These are phyloP conservation scores for Drosophila mayaguana DNA, from an alignment of 2,888 invertebrate species.

Conservation along the genomic window DNA sequence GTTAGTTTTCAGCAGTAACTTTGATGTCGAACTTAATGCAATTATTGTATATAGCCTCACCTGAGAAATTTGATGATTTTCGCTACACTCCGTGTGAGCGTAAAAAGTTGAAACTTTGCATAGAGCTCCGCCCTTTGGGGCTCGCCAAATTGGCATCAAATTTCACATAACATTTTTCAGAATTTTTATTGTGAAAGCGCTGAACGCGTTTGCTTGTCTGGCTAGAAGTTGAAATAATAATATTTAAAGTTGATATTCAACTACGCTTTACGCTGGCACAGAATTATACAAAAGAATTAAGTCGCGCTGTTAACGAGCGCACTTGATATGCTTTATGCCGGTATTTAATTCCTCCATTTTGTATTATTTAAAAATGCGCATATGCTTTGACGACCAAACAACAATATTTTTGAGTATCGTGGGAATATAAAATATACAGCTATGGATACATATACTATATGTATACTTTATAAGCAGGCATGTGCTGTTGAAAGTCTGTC, in stretches of 20 bases:
- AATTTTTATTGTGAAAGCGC: not conserved
- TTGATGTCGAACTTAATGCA: not conserved
- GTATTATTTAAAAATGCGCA: constrained; percentile 53
- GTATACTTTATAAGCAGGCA: not conserved
- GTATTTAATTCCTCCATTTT: constrained; percentile 3
- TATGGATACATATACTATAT: not conserved
- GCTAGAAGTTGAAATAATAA: not conserved
- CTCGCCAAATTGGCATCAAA: not conserved
- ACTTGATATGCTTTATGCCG: constrained; percentile 2
- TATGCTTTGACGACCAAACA: constrained; percentile 32
- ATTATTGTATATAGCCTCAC: not conserved
- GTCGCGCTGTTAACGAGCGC: not conserved
- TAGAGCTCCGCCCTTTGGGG: not conserved
- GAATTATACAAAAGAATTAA: not conserved
- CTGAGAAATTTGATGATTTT: not conserved
- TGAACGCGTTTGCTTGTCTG: not conserved
- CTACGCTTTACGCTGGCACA: not conserved
- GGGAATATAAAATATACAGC: constrained; percentile 25
- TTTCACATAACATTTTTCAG: not conserved
- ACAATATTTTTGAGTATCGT: constrained; percentile 24
- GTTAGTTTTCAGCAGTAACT: not conserved
- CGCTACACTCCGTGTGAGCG: no score
- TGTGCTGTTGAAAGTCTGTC: constrained; percentile 5
- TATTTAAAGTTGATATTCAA: not conserved
- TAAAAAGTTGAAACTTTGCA: not conserved